These are phyloP conservation scores for Prochilodus magdalenae DNA, from an alignment of 2,113 vertebrate species.

Conservation along the genomic window DNA sequence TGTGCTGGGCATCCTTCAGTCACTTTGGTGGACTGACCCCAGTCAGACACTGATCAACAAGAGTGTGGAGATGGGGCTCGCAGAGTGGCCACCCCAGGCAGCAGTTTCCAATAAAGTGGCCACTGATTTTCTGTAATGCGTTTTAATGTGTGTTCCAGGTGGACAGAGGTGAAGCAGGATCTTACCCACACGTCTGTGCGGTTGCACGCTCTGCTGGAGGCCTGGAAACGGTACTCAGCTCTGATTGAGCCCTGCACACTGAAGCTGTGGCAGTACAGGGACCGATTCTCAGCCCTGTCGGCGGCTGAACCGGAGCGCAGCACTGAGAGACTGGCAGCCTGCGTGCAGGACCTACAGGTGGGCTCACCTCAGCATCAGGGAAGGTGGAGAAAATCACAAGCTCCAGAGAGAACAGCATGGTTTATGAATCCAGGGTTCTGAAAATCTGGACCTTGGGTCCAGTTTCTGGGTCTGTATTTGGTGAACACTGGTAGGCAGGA, in stretches of 20 bases:
- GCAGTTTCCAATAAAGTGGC: background rate
- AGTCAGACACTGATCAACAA: too few relatives aligned
- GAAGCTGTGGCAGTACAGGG: constrained; percentile 71
- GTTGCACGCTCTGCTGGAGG: constrained; percentile 64
- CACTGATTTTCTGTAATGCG: background rate
- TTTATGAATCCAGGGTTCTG: background rate
- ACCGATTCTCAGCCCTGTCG: constrained; percentile 64
- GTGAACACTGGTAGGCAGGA: too few relatives aligned
- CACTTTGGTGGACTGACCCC: too few relatives aligned
- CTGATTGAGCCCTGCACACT: constrained; percentile 58
- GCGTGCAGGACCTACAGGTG: constrained; percentile 77
- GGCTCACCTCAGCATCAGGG: too few relatives aligned
- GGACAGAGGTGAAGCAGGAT: constrained; percentile 73
- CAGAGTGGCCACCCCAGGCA: too few relatives aligned
- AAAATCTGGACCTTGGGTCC: too few relatives aligned
- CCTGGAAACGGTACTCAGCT: constrained; percentile 74
- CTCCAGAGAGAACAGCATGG: too few relatives aligned
- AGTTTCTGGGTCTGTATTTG: too few relatives aligned
- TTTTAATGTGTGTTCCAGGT: constrained; percentile 74
- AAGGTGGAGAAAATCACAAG: too few relatives aligned
- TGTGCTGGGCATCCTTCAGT: too few relatives aligned
- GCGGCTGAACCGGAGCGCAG: constrained; percentile 63
- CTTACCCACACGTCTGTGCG: constrained; percentile 71
- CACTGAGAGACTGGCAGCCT: constrained; percentile 67
- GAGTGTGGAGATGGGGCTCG: too few relatives aligned